Base-by-base conservation (phyloP, 2,888 invertebrate genomes). In the Leptinotarsa peninsularis region DNA sequence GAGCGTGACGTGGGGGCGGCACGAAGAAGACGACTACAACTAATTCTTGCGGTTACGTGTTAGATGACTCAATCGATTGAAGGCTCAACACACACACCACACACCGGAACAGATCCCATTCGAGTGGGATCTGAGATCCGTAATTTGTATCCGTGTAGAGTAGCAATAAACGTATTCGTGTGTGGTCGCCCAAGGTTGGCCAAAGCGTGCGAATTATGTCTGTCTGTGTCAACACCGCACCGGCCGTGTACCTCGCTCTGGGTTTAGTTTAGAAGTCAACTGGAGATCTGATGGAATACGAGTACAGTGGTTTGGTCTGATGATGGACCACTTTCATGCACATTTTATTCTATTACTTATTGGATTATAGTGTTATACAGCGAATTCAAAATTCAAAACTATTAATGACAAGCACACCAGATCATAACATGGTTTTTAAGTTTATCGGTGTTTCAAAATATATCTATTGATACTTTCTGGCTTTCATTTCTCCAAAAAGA, bases 1-100 rank as follows among this genome's bases (percentile, higher is more conserved):
- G 43, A 79, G 77, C 76, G 78, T 70, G 75, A 75, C 71, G 72
- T 76, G 83, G 83, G 79, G 83, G 82, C 83, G 83, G 81, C 81
- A 73, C 73, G 60, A 70, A 70, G 60, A 70, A 70, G 49, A 74
- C 33, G 63, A 56, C 58, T 49, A 67, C 68, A 71, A 67, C 74
- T 79, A 79, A 79, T 79, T 76, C 77, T 77, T 77, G 79, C 75
- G 79, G 79, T 74, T 67, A 72, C 68, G 52, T 52, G 66, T 74
- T 72, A 74, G 74, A 63, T 69, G 68, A 67, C 58, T 73, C 75
- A 74, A 75, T 74, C 75, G 77, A 77, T 77, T 63, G 17, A 18
- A 63, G 33, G 33, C 33, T n/a, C 63, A 33, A n/a, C 33, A 63
- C 43, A 63, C 33, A 33, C 33, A 43, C 43, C 43, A 43, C 58